phyloP scores from a whole-genome alignment of 2,113 vertebrate species.

The Nycticorax nycticorax region DNA sequence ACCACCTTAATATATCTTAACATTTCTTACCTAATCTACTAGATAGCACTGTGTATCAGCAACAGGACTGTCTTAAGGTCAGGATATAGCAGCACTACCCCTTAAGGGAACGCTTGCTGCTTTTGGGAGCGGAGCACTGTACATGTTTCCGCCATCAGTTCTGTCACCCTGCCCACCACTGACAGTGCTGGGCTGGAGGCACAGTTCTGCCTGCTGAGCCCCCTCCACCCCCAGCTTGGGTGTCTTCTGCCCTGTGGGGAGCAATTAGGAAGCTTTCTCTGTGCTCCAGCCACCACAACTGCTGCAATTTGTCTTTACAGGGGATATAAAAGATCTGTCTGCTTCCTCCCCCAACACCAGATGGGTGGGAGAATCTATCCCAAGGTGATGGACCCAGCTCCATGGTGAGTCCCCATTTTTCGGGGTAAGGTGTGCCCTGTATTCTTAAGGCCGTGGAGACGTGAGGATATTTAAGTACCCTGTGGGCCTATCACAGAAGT shows the following conservation, averaged over 20 bases:
- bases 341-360: not conserved
- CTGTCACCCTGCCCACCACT: not conserved
- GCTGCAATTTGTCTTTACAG: not conserved
- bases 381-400: not conserved
- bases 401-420: not conserved
- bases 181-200: not conserved
- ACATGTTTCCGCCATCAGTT: not conserved
- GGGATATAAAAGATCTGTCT: not conserved
- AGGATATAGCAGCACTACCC: not conserved
- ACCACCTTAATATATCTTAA: not conserved
- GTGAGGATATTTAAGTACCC: not conserved
- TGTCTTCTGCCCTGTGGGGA: not conserved
- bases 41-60: not conserved
- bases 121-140: rapidly evolving
- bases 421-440: not conserved
- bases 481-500: not conserved
- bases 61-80: not conserved
- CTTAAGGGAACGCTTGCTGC: not conserved
- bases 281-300: not conserved
- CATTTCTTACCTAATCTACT: not conserved
- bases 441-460: not conserved
- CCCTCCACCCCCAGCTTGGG: not conserved
- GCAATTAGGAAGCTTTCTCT: not conserved
- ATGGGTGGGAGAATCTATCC: not conserved
- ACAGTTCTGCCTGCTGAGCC: not conserved